Evolutionary conservation across 1,140 invertebrate genomes (phyloP).

Genomic region (Drosophila funebris): DNA sequence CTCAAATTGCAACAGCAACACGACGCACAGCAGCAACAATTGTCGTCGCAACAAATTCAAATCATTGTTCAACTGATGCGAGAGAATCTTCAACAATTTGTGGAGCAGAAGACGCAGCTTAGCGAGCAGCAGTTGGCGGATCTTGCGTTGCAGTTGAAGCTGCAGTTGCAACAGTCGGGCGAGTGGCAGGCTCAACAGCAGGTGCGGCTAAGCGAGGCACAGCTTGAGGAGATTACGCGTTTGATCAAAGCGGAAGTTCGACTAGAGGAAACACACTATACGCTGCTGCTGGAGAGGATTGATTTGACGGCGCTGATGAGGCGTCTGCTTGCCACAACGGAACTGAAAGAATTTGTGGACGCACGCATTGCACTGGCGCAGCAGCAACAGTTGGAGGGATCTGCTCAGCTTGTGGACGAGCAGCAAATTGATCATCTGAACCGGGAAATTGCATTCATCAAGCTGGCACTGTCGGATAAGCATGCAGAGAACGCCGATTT

Average conservation of each 20-base stretch:
- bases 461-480: constrained; percentile 79
- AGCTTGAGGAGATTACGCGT: constrained; percentile 80
- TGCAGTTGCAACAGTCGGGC: constrained; percentile 43
- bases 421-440: constrained; percentile 80
- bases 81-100: constrained; percentile 56
- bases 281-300: constrained; percentile 75
- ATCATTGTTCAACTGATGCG: constrained; percentile 62
- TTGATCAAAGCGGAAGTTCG: constrained; percentile 67
- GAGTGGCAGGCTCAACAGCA: constrained; percentile 38
- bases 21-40: constrained; percentile 22
- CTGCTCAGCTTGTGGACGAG: constrained; percentile 40
- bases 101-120: constrained; percentile 23
- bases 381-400: constrained; percentile 27
- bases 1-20: constrained; percentile 65
- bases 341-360: constrained; percentile 60
- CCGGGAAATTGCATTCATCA: constrained; percentile 83
- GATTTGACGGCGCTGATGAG: constrained; percentile 61
- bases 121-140: constrained; percentile 52
- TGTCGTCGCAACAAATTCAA: constrained; percentile 59
- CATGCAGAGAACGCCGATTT: constrained; percentile 73
- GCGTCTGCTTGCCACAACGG: constrained; percentile 52
- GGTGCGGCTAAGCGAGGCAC: constrained; percentile 64
- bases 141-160: constrained; percentile 44
- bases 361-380: constrained; percentile 45
- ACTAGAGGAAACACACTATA: constrained; percentile 68